Conservation (phyloP, 53 echinoderm and acorn worm species). For the Luidia sarsii region DNA sequence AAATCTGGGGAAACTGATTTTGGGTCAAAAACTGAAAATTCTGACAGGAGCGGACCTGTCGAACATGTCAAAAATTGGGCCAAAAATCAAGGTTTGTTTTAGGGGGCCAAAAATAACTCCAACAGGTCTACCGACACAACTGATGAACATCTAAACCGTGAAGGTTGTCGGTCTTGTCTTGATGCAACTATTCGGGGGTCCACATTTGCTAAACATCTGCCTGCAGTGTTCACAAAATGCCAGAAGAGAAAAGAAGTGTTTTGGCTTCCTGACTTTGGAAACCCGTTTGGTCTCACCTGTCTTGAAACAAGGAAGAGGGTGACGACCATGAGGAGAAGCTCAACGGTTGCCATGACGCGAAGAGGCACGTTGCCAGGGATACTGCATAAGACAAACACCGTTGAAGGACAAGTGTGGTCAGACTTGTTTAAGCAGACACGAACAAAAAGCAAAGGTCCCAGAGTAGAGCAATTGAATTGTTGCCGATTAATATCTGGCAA, state of each 20-base stretch:
- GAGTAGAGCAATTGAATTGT: background rate
- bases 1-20: too few relatives aligned
- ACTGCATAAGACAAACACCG: slow-evolving; percentile 35
- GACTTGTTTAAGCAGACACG: too few relatives aligned
- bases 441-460: too few relatives aligned
- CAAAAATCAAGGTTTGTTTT: too few relatives aligned
- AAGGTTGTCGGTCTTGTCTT: background rate
- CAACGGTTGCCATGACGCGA: slow-evolving; percentile 61
- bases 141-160: too few relatives aligned
- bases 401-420: too few relatives aligned
- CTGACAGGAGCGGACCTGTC: too few relatives aligned
- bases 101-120: too few relatives aligned
- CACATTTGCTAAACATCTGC: background rate
- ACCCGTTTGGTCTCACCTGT: slow-evolving; percentile 60
- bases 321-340: slow-evolving; percentile 72
- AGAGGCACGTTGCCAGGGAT: slow-evolving; percentile 48
- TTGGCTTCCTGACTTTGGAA: too few relatives aligned
- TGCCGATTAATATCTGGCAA: background rate
- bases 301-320: slow-evolving; percentile 81
- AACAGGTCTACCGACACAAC: too few relatives aligned
- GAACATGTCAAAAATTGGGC: too few relatives aligned
- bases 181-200: background rate
- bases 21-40: too few relatives aligned
- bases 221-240: background rate
- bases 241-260: background rate